Evolutionary conservation across 2,797 vertebrate species (phyloP), one percentile per base, ranked within the genome.

Genomic region (Rhynchonycteris naso): DNA sequence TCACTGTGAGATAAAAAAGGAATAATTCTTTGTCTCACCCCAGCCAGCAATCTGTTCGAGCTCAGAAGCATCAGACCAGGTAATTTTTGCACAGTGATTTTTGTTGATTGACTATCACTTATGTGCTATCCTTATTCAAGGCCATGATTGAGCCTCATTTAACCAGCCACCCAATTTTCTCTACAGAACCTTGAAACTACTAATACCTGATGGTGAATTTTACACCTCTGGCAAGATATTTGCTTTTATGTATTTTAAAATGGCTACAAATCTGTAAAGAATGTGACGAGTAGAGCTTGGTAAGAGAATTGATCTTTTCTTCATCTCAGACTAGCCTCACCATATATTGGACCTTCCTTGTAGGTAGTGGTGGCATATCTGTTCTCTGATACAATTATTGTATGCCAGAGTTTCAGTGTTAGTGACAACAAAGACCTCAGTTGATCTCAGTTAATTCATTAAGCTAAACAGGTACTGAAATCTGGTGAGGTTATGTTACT

Each of bases 141-240:
- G 26, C 16, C 66, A 78, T 75, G 47, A 66, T 2, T 47, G 61
- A 74, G 4, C 19, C 12, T 15, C 56, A 47, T 76, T 88, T 61
- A 89, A 87, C 0, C 11, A 90, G 19, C 12, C 38, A 87, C 35
- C 10, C 16, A 24, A 24, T 38, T 69, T 95, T 95, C 71, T 63
- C 52, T 28, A 43, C 9, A 68, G 22, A 80, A 35, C 35, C 24
- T 87, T 88, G 74, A 91, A 90, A 81, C 21, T 72, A n/a, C 50
- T 90, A 83, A 93, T 69, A 65, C 38, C 33, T 89, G 19, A 87
- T 88, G 38, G 38, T 59, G 4, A 97, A 72, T 75, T 91, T 75
- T 63, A 68, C 1, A 81, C 7, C 5, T 13, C 18, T 68, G 30
- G 15, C 3, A 86, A 71, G 5, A 78, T 78, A 86, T 54, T 63